Evolutionary conservation across 2,797 vertebrate genomes (phyloP).

Genomic region (Sebastolobus altivelis): DNA sequence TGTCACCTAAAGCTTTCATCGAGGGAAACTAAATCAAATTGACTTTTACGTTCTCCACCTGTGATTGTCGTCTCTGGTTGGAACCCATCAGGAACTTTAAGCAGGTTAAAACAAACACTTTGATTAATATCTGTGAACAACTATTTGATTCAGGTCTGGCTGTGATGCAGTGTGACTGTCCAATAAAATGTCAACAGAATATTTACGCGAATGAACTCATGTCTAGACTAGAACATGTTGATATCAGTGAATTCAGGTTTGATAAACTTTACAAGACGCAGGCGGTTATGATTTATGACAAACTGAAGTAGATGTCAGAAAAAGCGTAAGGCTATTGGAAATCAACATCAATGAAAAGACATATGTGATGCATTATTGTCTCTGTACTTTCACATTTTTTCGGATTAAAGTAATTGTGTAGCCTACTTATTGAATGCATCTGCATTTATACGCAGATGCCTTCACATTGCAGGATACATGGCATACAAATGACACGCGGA

Average conservation of each 20-base stretch:
- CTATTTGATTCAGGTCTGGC: neutral
- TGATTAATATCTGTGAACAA: neutral
- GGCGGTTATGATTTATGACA: neutral
- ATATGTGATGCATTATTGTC: neutral
- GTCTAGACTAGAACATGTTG: neutral
- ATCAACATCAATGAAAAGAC: neutral
- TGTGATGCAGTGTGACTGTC: neutral
- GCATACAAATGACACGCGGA: too few species aligned
- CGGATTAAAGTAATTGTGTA: neutral
- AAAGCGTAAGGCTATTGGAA: neutral
- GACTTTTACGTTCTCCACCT: slow-evolving; percentile 1
- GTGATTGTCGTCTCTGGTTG: neutral
- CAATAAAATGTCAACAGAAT: neutral
- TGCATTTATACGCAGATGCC: too few species aligned
- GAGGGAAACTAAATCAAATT: neutral
- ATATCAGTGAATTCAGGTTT: neutral
- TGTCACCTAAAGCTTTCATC: neutral
- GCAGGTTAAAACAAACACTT: slow-evolving; percentile 7
- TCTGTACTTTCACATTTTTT: neutral
- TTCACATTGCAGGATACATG: too few species aligned
- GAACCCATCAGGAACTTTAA: neutral
- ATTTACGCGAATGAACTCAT: slow-evolving; percentile 18
- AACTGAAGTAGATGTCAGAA: neutral
- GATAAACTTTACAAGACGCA: neutral
- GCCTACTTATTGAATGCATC: neutral